Percentiles rank a stretch among this genome's conserved stretches.
Evolutionary conservation across 2,888 invertebrate species (phyloP).

Genomic region (Leucophenga maculata): DNA sequence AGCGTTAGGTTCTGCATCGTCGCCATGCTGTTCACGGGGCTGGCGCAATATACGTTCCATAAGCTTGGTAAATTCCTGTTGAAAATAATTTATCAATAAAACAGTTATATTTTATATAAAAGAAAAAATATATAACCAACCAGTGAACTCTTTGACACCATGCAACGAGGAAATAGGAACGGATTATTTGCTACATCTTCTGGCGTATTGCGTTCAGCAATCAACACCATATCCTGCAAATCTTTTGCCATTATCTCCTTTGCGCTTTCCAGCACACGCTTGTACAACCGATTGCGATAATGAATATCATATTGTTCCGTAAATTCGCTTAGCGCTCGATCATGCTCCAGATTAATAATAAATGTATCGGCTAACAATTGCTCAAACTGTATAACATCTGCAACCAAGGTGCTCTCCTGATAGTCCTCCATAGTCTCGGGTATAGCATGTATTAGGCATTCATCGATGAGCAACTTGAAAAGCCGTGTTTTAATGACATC

Average conservation of each 20-base stretch:
- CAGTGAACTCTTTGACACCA: slow-evolving; percentile 72
- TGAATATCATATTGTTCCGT: slow-evolving; percentile 82
- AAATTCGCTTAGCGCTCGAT: slow-evolving; percentile 79
- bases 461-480: slow-evolving; percentile 78
- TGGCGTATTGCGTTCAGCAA: slow-evolving; percentile 72
- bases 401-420: slow-evolving; percentile 78
- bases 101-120: too few species aligned
- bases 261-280: slow-evolving; percentile 80
- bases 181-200: slow-evolving; percentile 61
- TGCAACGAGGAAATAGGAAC: slow-evolving; percentile 69
- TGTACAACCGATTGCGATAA: slow-evolving; percentile 84
- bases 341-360: slow-evolving; percentile 73
- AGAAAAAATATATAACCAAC: slow-evolving; percentile 52
- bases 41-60: slow-evolving; percentile 69
- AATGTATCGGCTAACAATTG: slow-evolving; percentile 76
- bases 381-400: slow-evolving; percentile 80
- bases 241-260: slow-evolving; percentile 84
- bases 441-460: slow-evolving; percentile 83
- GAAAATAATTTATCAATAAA: background rate
- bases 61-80: slow-evolving; percentile 64
- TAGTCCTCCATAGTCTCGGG: slow-evolving; percentile 83
- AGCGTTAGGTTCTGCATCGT: slow-evolving; percentile 37
- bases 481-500: slow-evolving; percentile 76
- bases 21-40: slow-evolving; percentile 35
- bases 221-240: slow-evolving; percentile 80